phyloP scores from a whole-genome alignment of 2,888 invertebrate species.

The Griposia aprilina region DNA sequence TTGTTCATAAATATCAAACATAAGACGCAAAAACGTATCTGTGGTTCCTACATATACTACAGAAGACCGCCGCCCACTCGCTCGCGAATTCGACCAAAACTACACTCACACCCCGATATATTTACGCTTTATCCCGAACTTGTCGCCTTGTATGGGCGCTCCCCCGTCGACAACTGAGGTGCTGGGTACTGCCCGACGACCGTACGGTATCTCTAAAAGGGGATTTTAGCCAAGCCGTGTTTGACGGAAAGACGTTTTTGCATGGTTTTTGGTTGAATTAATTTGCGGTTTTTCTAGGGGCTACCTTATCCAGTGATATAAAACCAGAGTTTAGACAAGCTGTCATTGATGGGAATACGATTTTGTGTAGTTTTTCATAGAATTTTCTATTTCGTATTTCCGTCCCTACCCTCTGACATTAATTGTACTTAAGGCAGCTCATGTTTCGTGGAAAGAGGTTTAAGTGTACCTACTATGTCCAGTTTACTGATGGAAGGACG shows the following conservation, averaged over 20 bases:
- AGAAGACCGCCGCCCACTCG: conserved; percentile 79
- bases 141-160: conserved; percentile 76
- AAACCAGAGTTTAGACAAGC: neutral
- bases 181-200: conserved; percentile 26
- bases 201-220: conserved; percentile 27
- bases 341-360: neutral
- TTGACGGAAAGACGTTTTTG: conserved; percentile 43
- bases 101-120: conserved; percentile 86
- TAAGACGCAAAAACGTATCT: conserved; percentile 43
- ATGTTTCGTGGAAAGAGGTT: neutral
- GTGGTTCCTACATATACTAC: conserved; percentile 70
- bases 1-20: neutral
- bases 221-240: conserved; percentile 30
- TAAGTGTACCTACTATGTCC: neutral
- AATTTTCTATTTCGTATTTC: neutral
- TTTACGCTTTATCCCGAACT: conserved; percentile 83
- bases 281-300: neutral
- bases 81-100: conserved; percentile 85
- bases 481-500: neutral
- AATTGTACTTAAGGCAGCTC: neutral
- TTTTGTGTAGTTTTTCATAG: neutral
- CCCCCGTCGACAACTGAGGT: conserved; percentile 54
- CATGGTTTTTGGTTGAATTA: conserved; percentile 2
- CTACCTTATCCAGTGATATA: neutral
- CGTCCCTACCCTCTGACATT: neutral